Base-by-base conservation (phyloP, 1,140 invertebrate genomes). In the Meloidogyne chitwoodi region DNA sequence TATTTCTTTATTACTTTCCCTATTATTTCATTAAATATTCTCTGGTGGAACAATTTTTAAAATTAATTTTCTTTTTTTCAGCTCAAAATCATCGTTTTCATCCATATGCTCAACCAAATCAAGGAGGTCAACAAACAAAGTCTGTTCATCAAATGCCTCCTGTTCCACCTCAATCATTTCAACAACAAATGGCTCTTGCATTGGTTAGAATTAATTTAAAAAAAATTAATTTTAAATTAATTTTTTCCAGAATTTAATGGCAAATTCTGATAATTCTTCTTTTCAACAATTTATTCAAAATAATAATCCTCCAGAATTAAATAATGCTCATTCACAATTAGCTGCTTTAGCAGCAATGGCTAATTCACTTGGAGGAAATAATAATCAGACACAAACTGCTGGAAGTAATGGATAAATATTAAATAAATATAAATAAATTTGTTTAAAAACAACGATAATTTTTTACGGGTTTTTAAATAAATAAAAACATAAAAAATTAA, bases 281-380 rank as follows among this genome's bases (percentile, higher is more conserved):
- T 34, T 56, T 44, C 68, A 69, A 61, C 68, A 69, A 27, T 41
- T 44, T 44, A 11, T 29, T 29, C 44, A 11, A 8, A 61, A 26
- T 27, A 24, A 38, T 61, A 11, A n/a, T 27, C 56, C 70, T 19
- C 31, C 70, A 12, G 48, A 26, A 26, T 38, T 63, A 22, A 61
- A 73, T 31, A 31, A 31, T 19, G n/a, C 61, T 10, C 16, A 24
- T 22, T 73, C 70, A 24, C 71, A 73, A 64, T 38, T 73, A 34
- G 71, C 71, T 41, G 71, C 71, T n/a, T 64, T 73, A 34, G 48
- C 71, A 26, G 56, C 71, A 16, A 73, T 73, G 71, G 71, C 71
- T 12, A 73, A 73, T 63, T 73, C 71, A 5, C 38, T 73, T 31
- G 48, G 71, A 19, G 48, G 48, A 56, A 56, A 56, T 56, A 44